These are phyloP conservation scores for Sinocyclocheilus maitianheensis DNA, from an alignment of 2,113 vertebrate species.

Conservation along the genomic window DNA sequence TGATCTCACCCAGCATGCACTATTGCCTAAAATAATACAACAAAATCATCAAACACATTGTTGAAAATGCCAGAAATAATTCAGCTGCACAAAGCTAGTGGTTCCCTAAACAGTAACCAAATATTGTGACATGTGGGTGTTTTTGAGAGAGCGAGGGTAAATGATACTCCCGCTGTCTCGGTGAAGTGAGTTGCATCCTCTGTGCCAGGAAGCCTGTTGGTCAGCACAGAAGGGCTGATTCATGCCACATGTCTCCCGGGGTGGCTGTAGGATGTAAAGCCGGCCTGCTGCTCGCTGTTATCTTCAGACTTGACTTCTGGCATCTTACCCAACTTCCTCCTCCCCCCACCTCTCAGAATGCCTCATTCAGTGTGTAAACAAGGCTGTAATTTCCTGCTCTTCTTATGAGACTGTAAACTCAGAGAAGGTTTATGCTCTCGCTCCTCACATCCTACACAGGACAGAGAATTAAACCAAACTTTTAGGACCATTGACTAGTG, in stretches of 20 bases:
- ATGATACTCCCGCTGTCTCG: background rate
- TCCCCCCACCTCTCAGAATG: conserved; percentile 5
- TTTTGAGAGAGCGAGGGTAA: background rate
- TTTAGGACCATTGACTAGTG: conserved; percentile 24
- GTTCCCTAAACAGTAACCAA: conserved; percentile 12
- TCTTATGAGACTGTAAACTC: conserved; percentile 62
- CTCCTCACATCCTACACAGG: background rate
- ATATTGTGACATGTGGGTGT: conserved; percentile 3
- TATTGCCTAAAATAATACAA: background rate
- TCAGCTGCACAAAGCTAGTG: background rate
- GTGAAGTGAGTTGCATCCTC: conserved; percentile 1
- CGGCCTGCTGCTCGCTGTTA: conserved; percentile 25
- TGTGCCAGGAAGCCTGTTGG: conserved; percentile 22
- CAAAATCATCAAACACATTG: background rate
- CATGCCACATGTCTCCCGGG: background rate
- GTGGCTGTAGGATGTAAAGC: conserved; percentile 28
- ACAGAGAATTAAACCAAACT: background rate
- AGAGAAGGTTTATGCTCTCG: conserved; percentile 56
- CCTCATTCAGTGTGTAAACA: conserved; percentile 48
- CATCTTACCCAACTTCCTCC: conserved; percentile 38
- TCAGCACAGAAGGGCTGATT: conserved; percentile 34
- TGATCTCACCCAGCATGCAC: conserved; percentile 6
- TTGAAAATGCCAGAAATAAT: background rate
- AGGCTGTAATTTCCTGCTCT: conserved; percentile 61
- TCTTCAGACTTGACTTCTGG: conserved; percentile 34